These are phyloP conservation scores for Patagioenas fasciata DNA, from an alignment of 2,113 vertebrate genomes.

Conservation along the genomic window DNA sequence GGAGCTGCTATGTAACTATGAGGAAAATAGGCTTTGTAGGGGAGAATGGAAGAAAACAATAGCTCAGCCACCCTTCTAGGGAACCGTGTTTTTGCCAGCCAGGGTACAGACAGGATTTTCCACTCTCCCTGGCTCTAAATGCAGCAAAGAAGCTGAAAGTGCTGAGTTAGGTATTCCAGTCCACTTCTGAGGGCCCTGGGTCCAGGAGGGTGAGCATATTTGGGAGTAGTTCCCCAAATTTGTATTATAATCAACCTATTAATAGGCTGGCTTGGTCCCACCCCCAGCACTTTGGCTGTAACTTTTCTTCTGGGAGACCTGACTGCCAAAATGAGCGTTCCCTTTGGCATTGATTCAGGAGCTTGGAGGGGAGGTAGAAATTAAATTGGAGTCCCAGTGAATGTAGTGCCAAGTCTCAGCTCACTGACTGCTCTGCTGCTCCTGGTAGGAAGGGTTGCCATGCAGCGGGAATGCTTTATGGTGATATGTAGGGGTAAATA, in stretches of 20 bases:
- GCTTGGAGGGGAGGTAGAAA: not conserved
- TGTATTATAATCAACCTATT: slow-evolving; percentile 48
- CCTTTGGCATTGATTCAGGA: slow-evolving; percentile 28
- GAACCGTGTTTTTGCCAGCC: not conserved
- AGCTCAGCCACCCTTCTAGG: not conserved
- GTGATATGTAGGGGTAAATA: not conserved
- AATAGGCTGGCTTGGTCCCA: slow-evolving; percentile 45
- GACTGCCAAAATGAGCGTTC: slow-evolving; percentile 10
- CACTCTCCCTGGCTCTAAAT: not conserved
- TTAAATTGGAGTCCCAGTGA: not conserved
- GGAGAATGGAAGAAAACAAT: not conserved
- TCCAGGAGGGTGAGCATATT: slow-evolving; percentile 41
- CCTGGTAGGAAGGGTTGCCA: not conserved
- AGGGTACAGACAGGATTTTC: slow-evolving; percentile 44
- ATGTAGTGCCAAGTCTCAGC: not conserved
- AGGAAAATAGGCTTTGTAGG: not conserved
- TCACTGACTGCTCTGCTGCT: not conserved
- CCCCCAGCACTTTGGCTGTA: slow-evolving; percentile 36
- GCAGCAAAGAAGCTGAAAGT: not conserved
- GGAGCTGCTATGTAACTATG: not conserved
- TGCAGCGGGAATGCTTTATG: not conserved
- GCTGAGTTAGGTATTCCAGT: slow-evolving; percentile 48
- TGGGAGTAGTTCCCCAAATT: slow-evolving; percentile 51
- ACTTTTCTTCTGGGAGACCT: slow-evolving; percentile 32
- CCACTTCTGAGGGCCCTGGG: slow-evolving; percentile 2